A percentile compares a stretch with the other conserved stretches of the same genome.
These are phyloP conservation scores for Phylloscopus trochiloides DNA, from an alignment of 2,113 vertebrate genomes.

Conservation along the genomic window DNA sequence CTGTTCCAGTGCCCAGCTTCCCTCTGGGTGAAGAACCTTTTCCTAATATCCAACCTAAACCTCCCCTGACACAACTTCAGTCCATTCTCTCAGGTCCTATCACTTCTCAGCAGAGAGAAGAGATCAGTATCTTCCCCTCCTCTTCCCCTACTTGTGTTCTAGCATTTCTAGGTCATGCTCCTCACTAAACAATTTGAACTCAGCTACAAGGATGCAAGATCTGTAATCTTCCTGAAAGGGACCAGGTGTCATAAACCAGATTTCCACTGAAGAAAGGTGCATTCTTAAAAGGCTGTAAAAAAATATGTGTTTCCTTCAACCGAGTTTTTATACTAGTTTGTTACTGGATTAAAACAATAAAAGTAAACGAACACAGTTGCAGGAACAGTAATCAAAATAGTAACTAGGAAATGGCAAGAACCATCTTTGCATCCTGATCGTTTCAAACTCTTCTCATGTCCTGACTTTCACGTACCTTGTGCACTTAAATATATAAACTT, in stretches of 20 bases:
- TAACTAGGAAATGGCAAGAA: not conserved
- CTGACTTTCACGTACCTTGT: not conserved
- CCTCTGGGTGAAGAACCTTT: fast-evolving
- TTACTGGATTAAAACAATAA: not conserved
- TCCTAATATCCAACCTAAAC: not conserved
- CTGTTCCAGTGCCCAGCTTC: not conserved
- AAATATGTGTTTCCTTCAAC: not conserved
- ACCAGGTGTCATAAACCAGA: not conserved
- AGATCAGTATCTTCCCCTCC: not conserved
- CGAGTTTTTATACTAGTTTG: not conserved
- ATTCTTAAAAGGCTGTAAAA: not conserved
- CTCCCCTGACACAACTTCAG: not conserved
- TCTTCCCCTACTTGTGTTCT: not conserved
- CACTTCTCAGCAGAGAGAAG: not conserved
- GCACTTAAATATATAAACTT: not conserved
- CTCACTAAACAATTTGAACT: not conserved
- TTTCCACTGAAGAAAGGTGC: not conserved
- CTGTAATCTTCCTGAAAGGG: not conserved
- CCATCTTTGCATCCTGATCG: fast-evolving
- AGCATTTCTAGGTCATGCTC: not conserved
- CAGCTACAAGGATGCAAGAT: not conserved
- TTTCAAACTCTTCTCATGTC: not conserved
- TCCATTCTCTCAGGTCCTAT: not conserved
- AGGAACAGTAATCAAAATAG: not conserved
- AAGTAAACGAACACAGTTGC: not conserved